Evolutionary conservation across 1,140 invertebrate genomes (phyloP), one percentile per base, ranked within the genome.

Genomic region (Trypoxylus dichotomus): DNA sequence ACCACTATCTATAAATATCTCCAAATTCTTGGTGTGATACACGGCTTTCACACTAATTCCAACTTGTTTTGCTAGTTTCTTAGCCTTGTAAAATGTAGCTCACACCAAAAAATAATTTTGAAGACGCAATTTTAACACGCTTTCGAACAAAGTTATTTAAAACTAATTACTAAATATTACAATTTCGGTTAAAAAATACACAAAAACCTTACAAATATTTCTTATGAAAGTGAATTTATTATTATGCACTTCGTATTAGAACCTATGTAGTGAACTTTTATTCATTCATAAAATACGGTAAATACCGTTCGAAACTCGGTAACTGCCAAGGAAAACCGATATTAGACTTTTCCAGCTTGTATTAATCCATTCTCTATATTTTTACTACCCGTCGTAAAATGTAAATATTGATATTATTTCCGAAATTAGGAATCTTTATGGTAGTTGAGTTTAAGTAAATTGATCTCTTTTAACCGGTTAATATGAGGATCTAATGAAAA

Each of bases 341-440:
- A 54, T 54, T 54, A 54, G 47, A 19, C 47, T 19, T 19, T 54
- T 19, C 47, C 47, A 54, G 47, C 19, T 54, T 54, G 13, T 19
- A 54, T 19, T 19, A n/a, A 5, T 19, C 15, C 19, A 54, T 54
- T 54, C 7, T 54, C 47, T 54, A 54, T 54, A 54, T 54, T 54
- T 54, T 54, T 54, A 54, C 47, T 54, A 19, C 47, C 19, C 47
- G 47, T 54, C 47, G 47, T 54, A 54, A 54, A 54, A 54, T 21
- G 47, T 54, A 54, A 54, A 54, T 54, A 54, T 54, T 54, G 47
- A 54, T 54, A 54, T 54, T 54, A 54, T n/a, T 54, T 54, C 19
- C 47, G 47, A 54, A 54, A 54, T 54, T 54, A 54, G 15, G 47
- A 54, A 19, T 54, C 47, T 54, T 54, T 54, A 54, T 54, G 47